A percentile compares a stretch with the other conserved stretches of the same genome.
These are phyloP conservation scores for Dicrostonyx torquatus DNA, from an alignment of 2,797 vertebrate species.

Conservation along the genomic window DNA sequence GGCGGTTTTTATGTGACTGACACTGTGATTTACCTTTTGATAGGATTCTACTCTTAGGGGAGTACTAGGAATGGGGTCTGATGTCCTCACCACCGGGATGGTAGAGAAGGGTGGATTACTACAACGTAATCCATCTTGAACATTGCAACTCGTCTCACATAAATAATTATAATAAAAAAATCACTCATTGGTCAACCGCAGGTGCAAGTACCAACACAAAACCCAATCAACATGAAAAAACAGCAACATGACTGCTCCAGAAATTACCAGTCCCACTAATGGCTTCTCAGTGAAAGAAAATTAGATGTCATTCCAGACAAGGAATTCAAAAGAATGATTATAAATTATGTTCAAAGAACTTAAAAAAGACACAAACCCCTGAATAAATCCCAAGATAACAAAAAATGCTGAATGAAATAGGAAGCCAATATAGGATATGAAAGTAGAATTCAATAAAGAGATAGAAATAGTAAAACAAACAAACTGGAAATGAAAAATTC, in stretches of 20 bases:
- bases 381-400: neutral
- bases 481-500: neutral
- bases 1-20: neutral
- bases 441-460: neutral
- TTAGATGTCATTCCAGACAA: neutral
- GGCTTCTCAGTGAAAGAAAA: neutral
- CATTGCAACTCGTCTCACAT: neutral
- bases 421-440: neutral
- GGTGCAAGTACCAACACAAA: neutral
- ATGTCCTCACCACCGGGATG: neutral
- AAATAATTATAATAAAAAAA: neutral
- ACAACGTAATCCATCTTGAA: neutral
- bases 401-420: neutral
- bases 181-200: neutral
- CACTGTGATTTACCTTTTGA: neutral
- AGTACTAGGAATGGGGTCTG: neutral
- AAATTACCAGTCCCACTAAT: neutral
- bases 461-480: neutral
- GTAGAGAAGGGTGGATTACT: neutral
- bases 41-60: neutral
- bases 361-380: neutral
- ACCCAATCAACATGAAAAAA: neutral
- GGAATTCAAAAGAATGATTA: neutral
- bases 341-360: neutral
- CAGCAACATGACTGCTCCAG: neutral